phyloP scores from a whole-genome alignment of 2,113 vertebrate genomes.

The Ranitomeya variabilis region DNA sequence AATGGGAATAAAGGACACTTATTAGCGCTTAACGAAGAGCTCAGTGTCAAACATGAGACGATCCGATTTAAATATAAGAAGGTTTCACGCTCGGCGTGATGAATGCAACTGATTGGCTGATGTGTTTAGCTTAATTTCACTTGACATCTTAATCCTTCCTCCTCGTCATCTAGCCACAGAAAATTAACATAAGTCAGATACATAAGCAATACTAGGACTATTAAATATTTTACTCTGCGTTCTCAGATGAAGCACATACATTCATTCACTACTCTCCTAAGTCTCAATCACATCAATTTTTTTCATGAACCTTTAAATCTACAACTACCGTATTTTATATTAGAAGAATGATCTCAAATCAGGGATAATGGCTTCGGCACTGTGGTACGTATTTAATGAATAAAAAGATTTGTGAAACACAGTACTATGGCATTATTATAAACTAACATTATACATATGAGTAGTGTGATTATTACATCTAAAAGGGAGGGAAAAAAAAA shows the following conservation, averaged over 20 bases:
- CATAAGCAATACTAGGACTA: conserved; percentile 22
- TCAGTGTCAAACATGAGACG: conserved; percentile 51
- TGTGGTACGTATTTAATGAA: background rate
- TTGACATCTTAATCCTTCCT: conserved; percentile 58
- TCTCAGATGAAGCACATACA: conserved; percentile 16
- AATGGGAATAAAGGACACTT: conserved; percentile 56
- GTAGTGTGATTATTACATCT: background rate
- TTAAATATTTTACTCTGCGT: conserved; percentile 21
- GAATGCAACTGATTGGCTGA: conserved; percentile 60
- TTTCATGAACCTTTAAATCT: background rate
- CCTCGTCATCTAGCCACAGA: conserved; percentile 41
- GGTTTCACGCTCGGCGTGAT: conserved; percentile 53
- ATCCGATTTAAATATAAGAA: conserved; percentile 56
- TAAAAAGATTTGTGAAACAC: background rate
- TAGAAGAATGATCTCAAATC: background rate
- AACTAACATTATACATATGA: background rate
- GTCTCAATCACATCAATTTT: background rate
- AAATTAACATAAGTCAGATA: conserved; percentile 57
- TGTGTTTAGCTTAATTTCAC: conserved; percentile 58
- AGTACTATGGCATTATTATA: background rate
- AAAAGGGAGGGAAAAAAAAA: background rate
- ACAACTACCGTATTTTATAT: background rate
- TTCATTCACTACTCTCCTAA: background rate
- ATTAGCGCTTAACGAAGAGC: conserved; percentile 58
- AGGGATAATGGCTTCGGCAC: background rate